Evolutionary conservation across 2,113 vertebrate species (phyloP), one percentile per base, ranked within the genome.

Genomic region (Tupaia chinensis): DNA sequence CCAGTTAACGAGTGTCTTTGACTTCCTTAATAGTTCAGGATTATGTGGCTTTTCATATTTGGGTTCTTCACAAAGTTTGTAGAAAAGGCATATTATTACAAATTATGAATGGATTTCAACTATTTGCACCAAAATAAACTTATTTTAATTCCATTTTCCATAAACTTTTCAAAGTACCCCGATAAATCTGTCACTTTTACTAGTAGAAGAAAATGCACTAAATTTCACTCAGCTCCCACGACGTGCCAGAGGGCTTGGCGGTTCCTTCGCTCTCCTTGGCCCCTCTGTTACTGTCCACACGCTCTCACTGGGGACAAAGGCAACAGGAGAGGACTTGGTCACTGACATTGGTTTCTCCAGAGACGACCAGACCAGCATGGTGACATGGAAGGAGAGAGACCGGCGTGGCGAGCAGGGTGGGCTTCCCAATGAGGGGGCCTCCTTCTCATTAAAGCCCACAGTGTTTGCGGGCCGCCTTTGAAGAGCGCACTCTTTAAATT

Each of bases 401-500:
- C 90, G 22, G 27, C n/a, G 22, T 69, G 69, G 87, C 82, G 17
- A 68, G 53, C 9, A 53, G 34, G 80, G n/a, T 4, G 29, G 2
- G 63, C 29, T 77, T 29, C 74, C n/a, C 16, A 58, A 91, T 69
- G 34, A 54, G 70, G 68, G 15, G 0, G 27, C 29, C 80, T 76
- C 3, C 10, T 60, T 92, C 77, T 95, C 72, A 65, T 92, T 93
- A 95, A 66, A 80, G 74, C 68, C 20, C 7, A 72, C 29, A 4
- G 2, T 7, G 89, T 89, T 44, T 65, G 84, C 84, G 44, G 74
- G 20, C 74, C 9, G 87, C 63, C 97, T 97, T 92, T 96, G 97
- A 97, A 96, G 94, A 53, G 65, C 60, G 63, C 53, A 56, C 90
- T 94, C 87, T 96, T 81, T 73, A 97, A 93, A 94, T 83, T 23